These are phyloP conservation scores for Mystacornis crossleyi DNA, from an alignment of 2,113 vertebrate genomes.

Conservation along the genomic window DNA sequence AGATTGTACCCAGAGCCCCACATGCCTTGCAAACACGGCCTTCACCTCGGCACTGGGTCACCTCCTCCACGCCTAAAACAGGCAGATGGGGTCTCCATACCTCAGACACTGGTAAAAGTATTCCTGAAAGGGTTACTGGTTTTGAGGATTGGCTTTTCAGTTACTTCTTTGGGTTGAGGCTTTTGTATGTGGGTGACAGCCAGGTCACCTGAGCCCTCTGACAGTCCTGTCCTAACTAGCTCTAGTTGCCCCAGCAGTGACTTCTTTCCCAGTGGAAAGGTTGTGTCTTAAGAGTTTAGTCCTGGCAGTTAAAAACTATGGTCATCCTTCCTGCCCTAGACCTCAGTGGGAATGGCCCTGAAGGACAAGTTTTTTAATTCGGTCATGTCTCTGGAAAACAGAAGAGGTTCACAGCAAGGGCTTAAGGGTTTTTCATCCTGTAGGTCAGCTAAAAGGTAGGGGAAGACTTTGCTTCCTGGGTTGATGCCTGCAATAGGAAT, in stretches of 20 bases:
- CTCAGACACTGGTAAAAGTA: neutral
- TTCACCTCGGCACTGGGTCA: fast-evolving
- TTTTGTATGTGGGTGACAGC: neutral
- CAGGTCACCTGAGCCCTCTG: neutral
- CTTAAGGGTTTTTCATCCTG: neutral
- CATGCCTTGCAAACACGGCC: neutral
- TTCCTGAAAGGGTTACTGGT: neutral
- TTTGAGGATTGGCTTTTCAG: neutral
- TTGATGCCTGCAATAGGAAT: neutral
- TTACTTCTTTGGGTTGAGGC: neutral
- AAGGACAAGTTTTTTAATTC: neutral
- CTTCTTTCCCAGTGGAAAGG: neutral
- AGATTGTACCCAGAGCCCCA: neutral
- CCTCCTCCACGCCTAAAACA: neutral
- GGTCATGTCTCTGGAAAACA: fast-evolving
- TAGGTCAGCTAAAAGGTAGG: neutral
- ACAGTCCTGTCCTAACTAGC: neutral
- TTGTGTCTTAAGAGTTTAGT: neutral
- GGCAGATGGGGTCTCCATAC: neutral
- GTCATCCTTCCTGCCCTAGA: neutral
- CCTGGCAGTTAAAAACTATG: neutral
- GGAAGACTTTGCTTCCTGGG: neutral
- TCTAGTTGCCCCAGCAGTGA: neutral
- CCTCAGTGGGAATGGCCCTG: neutral
- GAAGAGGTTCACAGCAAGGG: neutral